These are phyloP conservation scores for Hedychridium roseum DNA, from an alignment of 2,888 invertebrate species.

Conservation along the genomic window DNA sequence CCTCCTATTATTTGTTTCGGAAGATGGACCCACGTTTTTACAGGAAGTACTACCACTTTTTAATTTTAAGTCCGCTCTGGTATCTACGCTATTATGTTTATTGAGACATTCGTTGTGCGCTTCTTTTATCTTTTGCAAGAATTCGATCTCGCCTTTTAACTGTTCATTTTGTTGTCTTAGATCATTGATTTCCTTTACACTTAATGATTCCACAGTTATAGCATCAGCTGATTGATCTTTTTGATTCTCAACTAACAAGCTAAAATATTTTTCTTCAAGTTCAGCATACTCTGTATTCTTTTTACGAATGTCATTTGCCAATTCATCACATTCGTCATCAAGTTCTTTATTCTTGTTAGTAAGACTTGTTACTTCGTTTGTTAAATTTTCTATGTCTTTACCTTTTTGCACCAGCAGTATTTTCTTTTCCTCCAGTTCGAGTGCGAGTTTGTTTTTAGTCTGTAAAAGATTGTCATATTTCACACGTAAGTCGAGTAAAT, in stretches of 20 bases:
- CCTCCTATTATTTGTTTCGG: slow-evolving; percentile 30
- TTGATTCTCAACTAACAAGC: slow-evolving; percentile 1
- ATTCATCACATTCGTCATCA: slow-evolving; percentile 65
- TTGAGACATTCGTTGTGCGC: slow-evolving; percentile 28
- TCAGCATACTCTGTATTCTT: slow-evolving; percentile 26
- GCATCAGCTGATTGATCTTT: slow-evolving; percentile 12
- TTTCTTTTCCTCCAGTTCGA: slow-evolving; percentile 63
- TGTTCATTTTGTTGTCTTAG: slow-evolving; percentile 9
- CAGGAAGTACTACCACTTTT: slow-evolving; percentile 42
- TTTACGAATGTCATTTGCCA: slow-evolving; percentile 26
- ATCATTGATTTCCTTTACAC: slow-evolving; percentile 3
- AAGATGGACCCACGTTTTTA: no score
- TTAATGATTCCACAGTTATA: neutral
- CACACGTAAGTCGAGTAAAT: slow-evolving; percentile 26
- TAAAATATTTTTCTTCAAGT: no score
- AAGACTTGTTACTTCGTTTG: slow-evolving; percentile 62
- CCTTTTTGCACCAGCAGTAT: slow-evolving; percentile 57
- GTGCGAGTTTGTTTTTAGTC: slow-evolving; percentile 49
- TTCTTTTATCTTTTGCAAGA: slow-evolving; percentile 28
- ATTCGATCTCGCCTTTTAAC: slow-evolving; percentile 5
- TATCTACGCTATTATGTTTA: slow-evolving; percentile 31
- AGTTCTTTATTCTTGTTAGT: slow-evolving; percentile 62
- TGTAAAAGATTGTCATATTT: slow-evolving; percentile 41
- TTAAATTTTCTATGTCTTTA: slow-evolving; percentile 61
- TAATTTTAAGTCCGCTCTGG: slow-evolving; percentile 29